Evolutionary conservation across 2,888 invertebrate species (phyloP).

Genomic region (Tenthredo distinguenda): DNA sequence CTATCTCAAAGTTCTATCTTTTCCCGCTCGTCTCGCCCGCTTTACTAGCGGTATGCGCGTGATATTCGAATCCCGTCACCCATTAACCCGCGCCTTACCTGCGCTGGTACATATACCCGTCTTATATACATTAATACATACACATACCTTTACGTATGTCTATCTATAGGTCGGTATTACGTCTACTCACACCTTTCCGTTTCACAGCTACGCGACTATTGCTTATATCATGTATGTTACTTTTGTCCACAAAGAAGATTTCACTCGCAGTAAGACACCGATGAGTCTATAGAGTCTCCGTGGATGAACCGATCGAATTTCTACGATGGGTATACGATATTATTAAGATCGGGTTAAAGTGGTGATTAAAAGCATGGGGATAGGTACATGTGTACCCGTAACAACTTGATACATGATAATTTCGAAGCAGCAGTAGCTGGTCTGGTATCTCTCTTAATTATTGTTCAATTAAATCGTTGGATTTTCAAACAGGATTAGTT

Average conservation of each 20-base stretch:
- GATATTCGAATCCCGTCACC: slow-evolving; percentile 71
- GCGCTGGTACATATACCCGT: neutral
- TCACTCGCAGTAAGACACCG: too few species aligned
- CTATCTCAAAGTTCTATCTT: slow-evolving; percentile 47
- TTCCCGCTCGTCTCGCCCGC: slow-evolving; percentile 54
- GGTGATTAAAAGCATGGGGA: neutral
- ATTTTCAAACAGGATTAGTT: slow-evolving; percentile 13
- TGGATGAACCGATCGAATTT: too few species aligned
- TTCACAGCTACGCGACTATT: neutral
- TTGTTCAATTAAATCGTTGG: neutral
- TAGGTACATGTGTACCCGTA: neutral
- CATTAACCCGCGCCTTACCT: slow-evolving; percentile 57
- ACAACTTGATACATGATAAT: neutral
- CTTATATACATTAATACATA: neutral
- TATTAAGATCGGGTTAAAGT: neutral
- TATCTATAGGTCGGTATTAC: slow-evolving; percentile 15
- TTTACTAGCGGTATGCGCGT: slow-evolving; percentile 62
- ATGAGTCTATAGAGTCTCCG: too few species aligned
- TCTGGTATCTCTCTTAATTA: slow-evolving; percentile 7
- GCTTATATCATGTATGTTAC: too few species aligned
- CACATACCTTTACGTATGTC: neutral
- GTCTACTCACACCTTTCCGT: neutral
- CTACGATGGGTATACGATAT: too few species aligned
- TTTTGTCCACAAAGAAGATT: too few species aligned
- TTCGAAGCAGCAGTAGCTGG: neutral